These are phyloP conservation scores for Caerostris extrusa DNA, from an alignment of 1,140 invertebrate species.

Conservation along the genomic window DNA sequence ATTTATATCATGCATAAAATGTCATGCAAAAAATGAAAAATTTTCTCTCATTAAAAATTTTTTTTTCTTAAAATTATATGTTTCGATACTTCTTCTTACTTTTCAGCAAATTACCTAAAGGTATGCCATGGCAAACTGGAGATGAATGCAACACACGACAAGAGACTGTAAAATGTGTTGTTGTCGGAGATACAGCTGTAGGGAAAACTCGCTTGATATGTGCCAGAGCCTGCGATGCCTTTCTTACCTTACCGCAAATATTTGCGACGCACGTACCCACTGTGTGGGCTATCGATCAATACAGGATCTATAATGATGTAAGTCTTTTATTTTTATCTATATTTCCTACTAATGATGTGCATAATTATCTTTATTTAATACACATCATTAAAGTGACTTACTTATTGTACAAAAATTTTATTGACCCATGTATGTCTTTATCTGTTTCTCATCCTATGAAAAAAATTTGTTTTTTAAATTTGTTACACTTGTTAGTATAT, in stretches of 20 bases:
- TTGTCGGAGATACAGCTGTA: constrained; percentile 95
- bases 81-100: neutral
- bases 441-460: too few species aligned
- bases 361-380: too few species aligned
- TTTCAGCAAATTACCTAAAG: constrained; percentile 3
- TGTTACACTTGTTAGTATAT: too few species aligned
- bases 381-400: too few species aligned
- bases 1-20: too few species aligned
- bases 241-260: constrained; percentile 93
- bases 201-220: constrained; percentile 97
- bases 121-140: constrained; percentile 83
- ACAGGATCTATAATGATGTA: constrained; percentile 96
- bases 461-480: too few species aligned
- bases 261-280: constrained; percentile 96
- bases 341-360: too few species aligned
- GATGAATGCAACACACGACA: constrained; percentile 96
- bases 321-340: constrained; percentile 77
- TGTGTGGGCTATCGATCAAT: constrained; percentile 98
- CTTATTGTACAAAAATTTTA: too few species aligned
- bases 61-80: too few species aligned
- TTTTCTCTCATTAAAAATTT: too few species aligned
- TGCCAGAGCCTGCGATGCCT: constrained; percentile 95
- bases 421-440: too few species aligned
- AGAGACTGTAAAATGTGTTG: constrained; percentile 96
- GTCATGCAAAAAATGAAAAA: too few species aligned